Percentiles rank a stretch among this genome's conserved stretches.
Evolutionary conservation across 2,113 vertebrate species (phyloP).

Genomic region (Salvelinus alpinus): DNA sequence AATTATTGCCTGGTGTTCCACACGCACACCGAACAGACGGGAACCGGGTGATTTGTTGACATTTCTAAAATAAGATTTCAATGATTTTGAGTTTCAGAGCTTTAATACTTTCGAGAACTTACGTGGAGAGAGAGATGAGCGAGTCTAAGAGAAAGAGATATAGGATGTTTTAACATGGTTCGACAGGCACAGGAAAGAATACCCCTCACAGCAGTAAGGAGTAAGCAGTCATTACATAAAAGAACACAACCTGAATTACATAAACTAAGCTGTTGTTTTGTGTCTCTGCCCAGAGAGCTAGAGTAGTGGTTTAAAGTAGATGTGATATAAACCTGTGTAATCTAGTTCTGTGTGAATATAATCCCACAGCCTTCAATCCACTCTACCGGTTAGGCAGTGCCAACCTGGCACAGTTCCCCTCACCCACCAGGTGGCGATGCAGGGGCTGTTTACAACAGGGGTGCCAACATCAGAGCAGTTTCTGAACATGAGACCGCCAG

Average conservation of each 20-base stretch:
- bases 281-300: neutral
- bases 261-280: neutral
- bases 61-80: slow-evolving; percentile 35
- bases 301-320: neutral
- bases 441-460: neutral
- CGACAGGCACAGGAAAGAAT: too few relatives aligned
- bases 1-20: slow-evolving; percentile 18
- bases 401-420: neutral
- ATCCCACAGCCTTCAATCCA: neutral
- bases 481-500: too few relatives aligned
- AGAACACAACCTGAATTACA: neutral
- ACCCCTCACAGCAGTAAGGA: neutral
- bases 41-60: slow-evolving; percentile 11
- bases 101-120: slow-evolving; percentile 48
- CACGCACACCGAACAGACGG: slow-evolving; percentile 1
- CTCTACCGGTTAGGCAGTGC: neutral
- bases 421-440: slow-evolving; percentile 57
- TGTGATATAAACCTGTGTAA: neutral
- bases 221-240: neutral
- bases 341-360: neutral
- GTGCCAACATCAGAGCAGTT: too few relatives aligned
- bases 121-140: neutral
- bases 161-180: too few relatives aligned
- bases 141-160: neutral
- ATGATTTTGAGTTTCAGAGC: slow-evolving; percentile 16